Conservation (phyloP, 2,797 vertebrate species). For the Falco naumanni region DNA sequence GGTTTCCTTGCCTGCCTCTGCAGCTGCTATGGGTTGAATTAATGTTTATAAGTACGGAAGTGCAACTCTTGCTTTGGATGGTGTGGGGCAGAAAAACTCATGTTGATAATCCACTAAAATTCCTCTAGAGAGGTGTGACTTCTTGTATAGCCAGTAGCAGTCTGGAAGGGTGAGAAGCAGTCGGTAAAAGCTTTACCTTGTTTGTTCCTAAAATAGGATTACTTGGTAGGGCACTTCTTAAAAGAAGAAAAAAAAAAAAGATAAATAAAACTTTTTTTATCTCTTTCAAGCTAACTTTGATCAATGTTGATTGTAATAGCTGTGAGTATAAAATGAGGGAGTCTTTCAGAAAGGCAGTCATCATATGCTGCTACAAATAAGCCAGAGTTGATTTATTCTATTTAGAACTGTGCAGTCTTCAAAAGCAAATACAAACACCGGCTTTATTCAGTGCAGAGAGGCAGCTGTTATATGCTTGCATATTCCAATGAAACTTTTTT, state of each 20-base stretch:
- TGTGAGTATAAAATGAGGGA: background rate
- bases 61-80: background rate
- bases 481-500: background rate
- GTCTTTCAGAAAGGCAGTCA: background rate
- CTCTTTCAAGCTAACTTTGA: background rate
- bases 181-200: background rate
- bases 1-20: background rate
- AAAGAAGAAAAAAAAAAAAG: too few relatives aligned
- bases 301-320: background rate
- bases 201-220: background rate
- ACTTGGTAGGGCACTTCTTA: background rate
- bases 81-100: background rate
- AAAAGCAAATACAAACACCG: background rate
- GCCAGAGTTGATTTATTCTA: background rate
- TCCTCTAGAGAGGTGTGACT: background rate
- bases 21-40: accelerated
- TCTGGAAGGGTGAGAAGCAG: background rate
- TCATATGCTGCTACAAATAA: background rate
- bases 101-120: background rate
- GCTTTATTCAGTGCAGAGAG: background rate
- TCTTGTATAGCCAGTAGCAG: background rate
- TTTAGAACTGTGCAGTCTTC: background rate
- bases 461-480: background rate
- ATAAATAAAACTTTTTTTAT: background rate
- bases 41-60: background rate